Percentiles rank a stretch among this genome's conserved stretches.
These are phyloP conservation scores for Chaetodon trifasciatus DNA, from an alignment of 2,797 vertebrate genomes.

Conservation along the genomic window DNA sequence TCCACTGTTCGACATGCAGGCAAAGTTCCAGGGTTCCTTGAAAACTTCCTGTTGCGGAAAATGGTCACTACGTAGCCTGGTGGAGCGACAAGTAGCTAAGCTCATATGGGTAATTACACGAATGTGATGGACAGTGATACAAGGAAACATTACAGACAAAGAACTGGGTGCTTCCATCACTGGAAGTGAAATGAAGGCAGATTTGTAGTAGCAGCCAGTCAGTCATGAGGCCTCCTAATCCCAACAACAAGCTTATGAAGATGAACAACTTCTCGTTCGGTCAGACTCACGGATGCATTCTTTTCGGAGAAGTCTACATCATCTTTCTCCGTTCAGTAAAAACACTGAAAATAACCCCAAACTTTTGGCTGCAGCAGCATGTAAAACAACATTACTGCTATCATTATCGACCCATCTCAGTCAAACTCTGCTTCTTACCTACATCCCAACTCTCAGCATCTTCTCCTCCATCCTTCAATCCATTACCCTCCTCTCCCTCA, in stretches of 20 bases:
- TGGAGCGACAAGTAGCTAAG: not conserved
- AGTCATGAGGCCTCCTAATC: not conserved
- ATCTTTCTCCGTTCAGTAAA: not conserved
- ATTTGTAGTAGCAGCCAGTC: not conserved
- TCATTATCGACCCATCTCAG: conserved; percentile 19
- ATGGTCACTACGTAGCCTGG: no score
- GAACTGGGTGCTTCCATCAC: not conserved
- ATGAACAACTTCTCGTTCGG: no score
- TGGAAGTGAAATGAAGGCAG: not conserved
- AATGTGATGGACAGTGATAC: not conserved
- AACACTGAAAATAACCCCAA: conserved; percentile 10
- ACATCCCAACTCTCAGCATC: conserved; percentile 31
- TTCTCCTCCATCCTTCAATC: conserved; percentile 22
- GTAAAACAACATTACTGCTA: conserved; percentile 5
- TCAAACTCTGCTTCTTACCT: conserved; percentile 28
- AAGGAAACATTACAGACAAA: not conserved
- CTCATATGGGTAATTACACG: not conserved
- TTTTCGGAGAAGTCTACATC: not conserved
- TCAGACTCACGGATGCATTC: not conserved
- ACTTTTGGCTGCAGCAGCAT: conserved; percentile 14
- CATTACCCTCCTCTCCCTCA: conserved; percentile 23
- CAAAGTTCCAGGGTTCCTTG: not conserved
- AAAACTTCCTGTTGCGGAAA: not conserved
- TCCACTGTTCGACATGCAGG: not conserved
- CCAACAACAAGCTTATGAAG: not conserved